Evolutionary conservation across 2,797 vertebrate species (phyloP).

Genomic region (Macrochelys suwanniensis): DNA sequence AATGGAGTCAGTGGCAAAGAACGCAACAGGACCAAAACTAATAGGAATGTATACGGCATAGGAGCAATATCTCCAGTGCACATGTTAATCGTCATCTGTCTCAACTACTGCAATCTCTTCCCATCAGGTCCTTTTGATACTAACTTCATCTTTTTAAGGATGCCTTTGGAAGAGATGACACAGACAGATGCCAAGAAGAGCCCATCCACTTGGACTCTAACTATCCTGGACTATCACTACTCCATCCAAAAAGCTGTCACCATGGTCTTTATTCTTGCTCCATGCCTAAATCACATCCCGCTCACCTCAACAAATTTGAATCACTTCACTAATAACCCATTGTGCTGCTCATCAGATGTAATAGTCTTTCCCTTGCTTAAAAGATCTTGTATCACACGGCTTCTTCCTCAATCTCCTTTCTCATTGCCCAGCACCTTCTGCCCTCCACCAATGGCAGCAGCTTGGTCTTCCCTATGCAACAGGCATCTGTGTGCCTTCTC

Average conservation of each 20-base stretch:
- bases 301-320: not conserved
- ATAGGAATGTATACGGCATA: not conserved
- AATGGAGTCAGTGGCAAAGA: not conserved
- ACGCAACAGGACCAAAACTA: not conserved
- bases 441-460: not conserved
- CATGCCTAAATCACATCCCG: not conserved
- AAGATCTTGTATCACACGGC: not conserved
- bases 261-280: not conserved
- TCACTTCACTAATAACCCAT: not conserved
- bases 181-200: not conserved
- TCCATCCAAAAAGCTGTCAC: not conserved
- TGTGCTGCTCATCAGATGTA: fast-evolving
- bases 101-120: not conserved
- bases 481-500: not conserved
- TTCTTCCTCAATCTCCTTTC: not conserved
- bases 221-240: not conserved
- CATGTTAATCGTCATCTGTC: fast-evolving
- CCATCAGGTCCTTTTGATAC: not conserved
- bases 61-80: not conserved
- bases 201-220: not conserved
- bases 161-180: not conserved
- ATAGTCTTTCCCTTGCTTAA: not conserved
- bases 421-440: not conserved
- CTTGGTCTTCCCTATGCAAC: not conserved
- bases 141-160: not conserved